Percentiles rank a stretch among this genome's conserved stretches.
Evolutionary conservation across 64 coral and sea anemone species (phyloP).

Genomic region (Stichodactyla helianthus): DNA sequence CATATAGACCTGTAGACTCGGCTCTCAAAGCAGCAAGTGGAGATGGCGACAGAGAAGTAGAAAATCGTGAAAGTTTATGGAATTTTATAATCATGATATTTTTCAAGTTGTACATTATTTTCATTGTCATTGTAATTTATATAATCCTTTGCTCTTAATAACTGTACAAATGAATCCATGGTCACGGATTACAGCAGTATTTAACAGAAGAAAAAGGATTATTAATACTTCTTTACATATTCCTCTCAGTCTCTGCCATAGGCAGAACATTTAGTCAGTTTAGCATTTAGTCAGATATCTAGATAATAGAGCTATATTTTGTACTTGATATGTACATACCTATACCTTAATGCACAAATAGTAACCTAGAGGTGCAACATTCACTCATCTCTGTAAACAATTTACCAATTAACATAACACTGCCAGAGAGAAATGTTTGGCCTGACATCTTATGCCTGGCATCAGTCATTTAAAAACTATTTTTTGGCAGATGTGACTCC

Average conservation of each 20-base stretch:
- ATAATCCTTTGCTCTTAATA: no score
- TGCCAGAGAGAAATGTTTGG: neutral
- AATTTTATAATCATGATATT: no score
- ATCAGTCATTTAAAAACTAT: neutral
- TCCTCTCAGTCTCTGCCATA: neutral
- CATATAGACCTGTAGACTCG: no score
- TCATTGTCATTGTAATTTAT: no score
- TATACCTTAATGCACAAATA: neutral
- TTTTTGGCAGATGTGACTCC: neutral
- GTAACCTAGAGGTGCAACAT: neutral
- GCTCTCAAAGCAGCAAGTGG: no score
- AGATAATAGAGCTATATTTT: conserved; percentile 1
- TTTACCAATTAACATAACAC: neutral
- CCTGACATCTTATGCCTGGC: neutral
- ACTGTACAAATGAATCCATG: no score
- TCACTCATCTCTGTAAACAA: neutral
- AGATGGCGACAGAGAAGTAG: no score
- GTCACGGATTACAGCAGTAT: no score
- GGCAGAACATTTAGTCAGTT: neutral
- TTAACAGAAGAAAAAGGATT: no score
- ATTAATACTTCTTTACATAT: neutral
- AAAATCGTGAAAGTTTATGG: no score
- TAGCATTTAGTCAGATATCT: conserved; percentile 1
- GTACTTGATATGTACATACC: conserved; percentile 1
- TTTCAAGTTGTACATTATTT: no score